Evolutionary conservation across 1,140 invertebrate species (phyloP).

Genomic region (Lordiphosa mommai): DNA sequence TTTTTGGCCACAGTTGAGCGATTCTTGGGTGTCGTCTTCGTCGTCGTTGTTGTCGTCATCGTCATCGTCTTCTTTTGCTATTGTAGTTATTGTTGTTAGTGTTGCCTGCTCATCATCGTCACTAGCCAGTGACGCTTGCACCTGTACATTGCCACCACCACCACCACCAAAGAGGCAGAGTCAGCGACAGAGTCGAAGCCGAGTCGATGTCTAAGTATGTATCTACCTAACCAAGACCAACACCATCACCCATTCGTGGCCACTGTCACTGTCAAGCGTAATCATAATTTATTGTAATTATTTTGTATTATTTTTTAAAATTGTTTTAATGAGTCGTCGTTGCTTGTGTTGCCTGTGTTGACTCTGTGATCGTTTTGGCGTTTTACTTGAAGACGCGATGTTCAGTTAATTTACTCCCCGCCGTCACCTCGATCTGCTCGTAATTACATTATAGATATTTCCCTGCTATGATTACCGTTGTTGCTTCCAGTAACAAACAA

Average conservation of each 20-base stretch:
- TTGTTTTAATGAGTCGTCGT: slow-evolving; percentile 71
- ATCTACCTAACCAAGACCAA: slow-evolving; percentile 21
- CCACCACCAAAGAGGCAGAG: slow-evolving; percentile 9
- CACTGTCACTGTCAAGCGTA: slow-evolving; percentile 76
- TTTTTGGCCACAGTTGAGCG: slow-evolving; percentile 71
- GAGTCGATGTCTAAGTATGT: not conserved
- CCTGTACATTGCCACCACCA: slow-evolving; percentile 45
- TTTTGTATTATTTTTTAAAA: slow-evolving; percentile 78
- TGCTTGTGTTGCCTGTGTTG: slow-evolving; percentile 6
- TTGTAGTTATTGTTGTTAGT: too few relatives aligned
- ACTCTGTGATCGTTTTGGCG: slow-evolving; percentile 49
- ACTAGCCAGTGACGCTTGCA: slow-evolving; percentile 55
- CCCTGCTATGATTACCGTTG: slow-evolving; percentile 65
- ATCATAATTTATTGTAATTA: slow-evolving; percentile 79
- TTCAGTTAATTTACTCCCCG: slow-evolving; percentile 48
- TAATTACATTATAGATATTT: slow-evolving; percentile 77
- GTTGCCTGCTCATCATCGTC: slow-evolving; percentile 49
- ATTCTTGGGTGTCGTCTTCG: slow-evolving; percentile 68
- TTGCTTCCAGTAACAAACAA: slow-evolving; percentile 8
- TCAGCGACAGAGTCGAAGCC: not conserved
- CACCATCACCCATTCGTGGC: slow-evolving; percentile 41
- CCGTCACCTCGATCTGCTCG: slow-evolving; percentile 61
- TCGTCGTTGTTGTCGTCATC: slow-evolving; percentile 19
- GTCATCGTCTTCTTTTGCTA: slow-evolving; percentile 16
- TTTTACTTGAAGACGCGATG: slow-evolving; percentile 45